phyloP scores from a whole-genome alignment of 1,140 invertebrate genomes.

The Campoletis sonorensis region DNA sequence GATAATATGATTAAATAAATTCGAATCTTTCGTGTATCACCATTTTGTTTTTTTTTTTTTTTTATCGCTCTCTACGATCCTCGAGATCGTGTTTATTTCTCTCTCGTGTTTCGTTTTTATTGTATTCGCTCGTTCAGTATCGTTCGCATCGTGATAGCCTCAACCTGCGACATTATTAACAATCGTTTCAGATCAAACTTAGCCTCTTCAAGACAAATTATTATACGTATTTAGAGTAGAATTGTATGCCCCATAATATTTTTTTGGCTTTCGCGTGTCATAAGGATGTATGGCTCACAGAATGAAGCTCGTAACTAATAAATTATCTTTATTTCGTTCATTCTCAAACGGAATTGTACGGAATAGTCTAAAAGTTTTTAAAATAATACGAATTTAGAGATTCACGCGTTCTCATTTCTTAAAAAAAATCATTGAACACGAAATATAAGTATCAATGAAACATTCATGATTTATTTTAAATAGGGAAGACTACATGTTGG shows the following conservation, averaged over 20 bases:
- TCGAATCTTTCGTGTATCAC: slow-evolving; percentile 25
- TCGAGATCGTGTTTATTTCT: slow-evolving; percentile 1
- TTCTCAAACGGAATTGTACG: too few species aligned
- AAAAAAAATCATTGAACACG: too few species aligned
- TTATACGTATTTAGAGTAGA: background rate
- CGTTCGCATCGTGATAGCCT: slow-evolving; percentile 49
- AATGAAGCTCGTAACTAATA: too few species aligned
- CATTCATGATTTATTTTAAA: too few species aligned
- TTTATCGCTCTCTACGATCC: slow-evolving; percentile 37
- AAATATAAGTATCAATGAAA: too few species aligned
- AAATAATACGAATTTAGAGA: too few species aligned
- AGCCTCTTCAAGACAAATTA: slow-evolving; percentile 19
- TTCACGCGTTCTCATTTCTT: too few species aligned
- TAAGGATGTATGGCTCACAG: too few species aligned
- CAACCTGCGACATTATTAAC: slow-evolving; percentile 54
- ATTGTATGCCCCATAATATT: background rate
- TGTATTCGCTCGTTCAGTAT: slow-evolving; percentile 31
- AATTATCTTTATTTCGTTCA: too few species aligned
- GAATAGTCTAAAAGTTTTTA: too few species aligned
- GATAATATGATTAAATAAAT: slow-evolving; percentile 25
- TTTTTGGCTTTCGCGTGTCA: background rate
- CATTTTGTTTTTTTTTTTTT: slow-evolving; percentile 29
- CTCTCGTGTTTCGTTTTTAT: slow-evolving; percentile 12
- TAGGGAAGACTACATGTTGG: too few species aligned
- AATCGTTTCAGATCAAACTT: slow-evolving; percentile 23